phyloP scores from a whole-genome alignment of 2,797 vertebrate species.

The Sebastolobus altivelis region DNA sequence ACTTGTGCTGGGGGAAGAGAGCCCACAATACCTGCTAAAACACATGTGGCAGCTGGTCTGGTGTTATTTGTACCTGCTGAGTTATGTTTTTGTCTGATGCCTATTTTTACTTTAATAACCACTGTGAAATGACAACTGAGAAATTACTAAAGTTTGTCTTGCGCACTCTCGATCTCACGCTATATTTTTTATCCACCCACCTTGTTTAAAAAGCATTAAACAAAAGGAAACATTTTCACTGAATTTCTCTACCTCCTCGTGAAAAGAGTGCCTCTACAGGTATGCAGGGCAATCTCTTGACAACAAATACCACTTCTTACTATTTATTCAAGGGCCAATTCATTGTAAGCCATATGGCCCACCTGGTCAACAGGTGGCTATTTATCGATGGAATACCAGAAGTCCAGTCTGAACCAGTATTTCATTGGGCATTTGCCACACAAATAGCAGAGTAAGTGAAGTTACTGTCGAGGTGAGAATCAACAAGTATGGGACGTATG shows the following conservation, averaged over 20 bases:
- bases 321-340: background rate
- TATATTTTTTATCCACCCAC: background rate
- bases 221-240: background rate
- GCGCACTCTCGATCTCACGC: background rate
- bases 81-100: background rate
- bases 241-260: background rate
- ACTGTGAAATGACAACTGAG: background rate
- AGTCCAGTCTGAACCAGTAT: constrained; percentile 18
- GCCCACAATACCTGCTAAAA: background rate
- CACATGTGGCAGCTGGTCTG: background rate
- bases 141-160: background rate
- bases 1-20: background rate
- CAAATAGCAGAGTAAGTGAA: background rate
- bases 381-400: constrained; percentile 42
- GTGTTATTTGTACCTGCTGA: background rate
- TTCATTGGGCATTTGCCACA: background rate
- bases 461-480: background rate
- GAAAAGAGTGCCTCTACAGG: background rate
- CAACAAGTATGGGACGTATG: background rate
- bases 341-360: background rate
- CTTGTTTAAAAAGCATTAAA: background rate
- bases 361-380: constrained; percentile 22
- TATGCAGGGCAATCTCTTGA: background rate
- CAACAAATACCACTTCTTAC: background rate
- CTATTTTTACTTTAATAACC: background rate